phyloP scores from a whole-genome alignment of 30 jellyfish, hydroid and myxozoan genomes.

The Cassiopea xamachana region DNA sequence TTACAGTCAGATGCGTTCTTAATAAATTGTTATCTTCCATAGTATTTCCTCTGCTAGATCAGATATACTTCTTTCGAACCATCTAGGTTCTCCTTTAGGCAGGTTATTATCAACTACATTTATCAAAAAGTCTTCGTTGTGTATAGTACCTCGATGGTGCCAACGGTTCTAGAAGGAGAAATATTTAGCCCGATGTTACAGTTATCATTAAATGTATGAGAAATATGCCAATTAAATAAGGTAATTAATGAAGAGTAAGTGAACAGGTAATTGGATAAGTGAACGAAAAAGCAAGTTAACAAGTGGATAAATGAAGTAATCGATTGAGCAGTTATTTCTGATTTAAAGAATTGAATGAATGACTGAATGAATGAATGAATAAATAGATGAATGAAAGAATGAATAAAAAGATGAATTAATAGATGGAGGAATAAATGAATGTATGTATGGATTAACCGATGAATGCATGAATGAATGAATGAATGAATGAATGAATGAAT shows the following conservation, averaged over 20 bases:
- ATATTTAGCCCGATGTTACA: background rate
- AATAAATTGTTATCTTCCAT: no score
- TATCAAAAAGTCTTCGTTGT: background rate
- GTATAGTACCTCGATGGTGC: slow-evolving; percentile 31
- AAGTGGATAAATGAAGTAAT: background rate
- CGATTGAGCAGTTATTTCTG: background rate
- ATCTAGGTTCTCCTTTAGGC: background rate
- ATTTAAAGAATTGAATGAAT: background rate
- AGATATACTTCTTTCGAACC: background rate
- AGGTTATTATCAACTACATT: background rate
- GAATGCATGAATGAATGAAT: background rate
- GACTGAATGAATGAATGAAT: background rate
- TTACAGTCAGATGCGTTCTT: no score
- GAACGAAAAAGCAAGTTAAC: background rate
- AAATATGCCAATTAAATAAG: background rate
- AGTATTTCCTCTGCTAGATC: background rate
- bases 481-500: background rate
- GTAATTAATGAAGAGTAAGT: background rate
- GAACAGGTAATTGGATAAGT: background rate
- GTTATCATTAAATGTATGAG: background rate
- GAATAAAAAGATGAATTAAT: background rate
- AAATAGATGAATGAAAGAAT: background rate
- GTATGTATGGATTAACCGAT: background rate
- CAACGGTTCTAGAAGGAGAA: slow-evolving; percentile 21
- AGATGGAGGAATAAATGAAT: background rate